These are phyloP conservation scores for Crioceris asparagi DNA, from an alignment of 2,888 invertebrate genomes.

Conservation along the genomic window DNA sequence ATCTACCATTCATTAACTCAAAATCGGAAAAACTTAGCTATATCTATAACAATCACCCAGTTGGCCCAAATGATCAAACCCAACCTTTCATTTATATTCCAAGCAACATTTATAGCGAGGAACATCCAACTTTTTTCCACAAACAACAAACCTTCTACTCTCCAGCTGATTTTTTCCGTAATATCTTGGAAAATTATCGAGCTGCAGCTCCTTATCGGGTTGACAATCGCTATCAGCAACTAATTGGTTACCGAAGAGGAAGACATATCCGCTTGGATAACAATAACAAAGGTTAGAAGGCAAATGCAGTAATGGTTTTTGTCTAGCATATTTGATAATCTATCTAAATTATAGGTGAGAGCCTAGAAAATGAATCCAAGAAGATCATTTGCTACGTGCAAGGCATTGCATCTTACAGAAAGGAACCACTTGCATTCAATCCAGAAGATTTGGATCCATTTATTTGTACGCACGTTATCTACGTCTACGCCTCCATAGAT, in stretches of 20 bases:
- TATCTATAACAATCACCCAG: too few species aligned
- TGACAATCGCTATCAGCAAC: slow-evolving; percentile 28
- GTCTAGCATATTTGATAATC: too few species aligned
- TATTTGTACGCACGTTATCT: slow-evolving; percentile 64
- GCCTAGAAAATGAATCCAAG: too few species aligned
- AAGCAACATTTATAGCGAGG: not conserved
- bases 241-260: too few species aligned
- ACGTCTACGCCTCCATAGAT: slow-evolving; percentile 60
- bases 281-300: too few species aligned
- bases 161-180: slow-evolving; percentile 24
- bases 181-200: slow-evolving; percentile 21
- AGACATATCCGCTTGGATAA: too few species aligned
- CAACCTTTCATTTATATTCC: not conserved
- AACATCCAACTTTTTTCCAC: slow-evolving; percentile 4
- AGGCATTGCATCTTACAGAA: slow-evolving; percentile 55
- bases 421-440: slow-evolving; percentile 54
- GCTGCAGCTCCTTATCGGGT: slow-evolving; percentile 25
- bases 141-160: slow-evolving; percentile 20
- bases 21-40: too few species aligned
- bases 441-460: slow-evolving; percentile 53
- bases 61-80: too few species aligned
- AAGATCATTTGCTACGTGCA: slow-evolving; percentile 60
- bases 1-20: too few species aligned
- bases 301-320: too few species aligned
- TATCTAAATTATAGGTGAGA: too few species aligned